These are phyloP conservation scores for Callosobruchus maculatus DNA, from an alignment of 2,888 invertebrate genomes.

Conservation along the genomic window DNA sequence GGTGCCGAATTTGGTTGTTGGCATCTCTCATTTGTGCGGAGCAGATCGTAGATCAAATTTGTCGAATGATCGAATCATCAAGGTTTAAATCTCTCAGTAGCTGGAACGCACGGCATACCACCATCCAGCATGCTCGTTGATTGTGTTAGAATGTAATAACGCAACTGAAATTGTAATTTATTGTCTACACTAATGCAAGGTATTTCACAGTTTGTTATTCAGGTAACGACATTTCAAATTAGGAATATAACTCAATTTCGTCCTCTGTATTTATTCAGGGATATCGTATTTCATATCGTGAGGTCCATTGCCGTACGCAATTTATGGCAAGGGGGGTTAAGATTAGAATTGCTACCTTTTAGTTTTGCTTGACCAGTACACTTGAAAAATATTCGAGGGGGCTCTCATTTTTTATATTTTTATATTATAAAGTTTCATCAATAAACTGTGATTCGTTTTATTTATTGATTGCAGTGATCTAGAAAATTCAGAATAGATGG, in stretches of 20 bases:
- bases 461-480: too few species aligned
- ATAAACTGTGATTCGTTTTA: too few species aligned
- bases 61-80: background rate
- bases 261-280: background rate
- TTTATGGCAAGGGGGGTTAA: too few species aligned
- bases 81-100: background rate
- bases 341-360: too few species aligned
- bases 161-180: background rate
- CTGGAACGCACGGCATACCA: background rate
- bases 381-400: too few species aligned
- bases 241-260: background rate
- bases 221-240: background rate
- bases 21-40: background rate
- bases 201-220: background rate
- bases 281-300: background rate
- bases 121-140: background rate
- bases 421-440: too few species aligned
- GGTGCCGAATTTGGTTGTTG: background rate
- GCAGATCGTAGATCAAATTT: background rate
- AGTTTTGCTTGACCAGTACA: too few species aligned
- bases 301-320: background rate
- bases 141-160: background rate
- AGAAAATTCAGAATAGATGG: too few species aligned
- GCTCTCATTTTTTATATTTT: too few species aligned
- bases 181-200: background rate